Evolutionary conservation across 1,140 invertebrate species (phyloP).

Genomic region (Aporrectodea caliginosa): DNA sequence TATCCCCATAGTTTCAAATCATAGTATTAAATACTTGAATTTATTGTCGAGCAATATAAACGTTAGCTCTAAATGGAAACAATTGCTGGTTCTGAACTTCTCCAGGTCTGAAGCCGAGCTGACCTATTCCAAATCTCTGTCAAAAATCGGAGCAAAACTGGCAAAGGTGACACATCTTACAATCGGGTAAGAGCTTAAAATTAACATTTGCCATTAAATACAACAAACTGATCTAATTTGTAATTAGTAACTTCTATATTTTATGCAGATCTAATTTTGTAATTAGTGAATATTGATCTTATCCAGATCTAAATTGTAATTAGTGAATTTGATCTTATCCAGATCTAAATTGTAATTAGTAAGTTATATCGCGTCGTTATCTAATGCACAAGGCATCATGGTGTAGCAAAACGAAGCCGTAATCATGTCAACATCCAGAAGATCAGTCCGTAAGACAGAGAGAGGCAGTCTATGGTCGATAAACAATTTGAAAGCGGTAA

Average conservation of each 20-base stretch:
- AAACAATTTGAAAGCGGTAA: too few relatives aligned
- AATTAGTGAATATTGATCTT: background rate
- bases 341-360: too few relatives aligned
- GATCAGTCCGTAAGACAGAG: too few relatives aligned
- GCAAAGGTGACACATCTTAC: conserved; percentile 71
- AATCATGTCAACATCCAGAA: too few relatives aligned
- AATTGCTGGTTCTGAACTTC: conserved; percentile 41
- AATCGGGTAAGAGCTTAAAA: conserved; percentile 60
- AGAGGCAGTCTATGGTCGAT: too few relatives aligned
- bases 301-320: background rate
- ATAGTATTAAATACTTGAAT: background rate
- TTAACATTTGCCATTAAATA: background rate
- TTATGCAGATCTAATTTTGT: background rate
- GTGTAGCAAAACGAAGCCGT: too few relatives aligned
- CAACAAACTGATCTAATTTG: background rate
- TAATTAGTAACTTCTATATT: too few relatives aligned
- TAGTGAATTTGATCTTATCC: background rate
- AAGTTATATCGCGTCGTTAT: too few relatives aligned
- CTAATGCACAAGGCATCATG: too few relatives aligned
- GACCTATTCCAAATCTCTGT: conserved; percentile 81
- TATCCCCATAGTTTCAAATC: background rate
- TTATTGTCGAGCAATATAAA: background rate
- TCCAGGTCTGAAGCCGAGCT: conserved; percentile 81
- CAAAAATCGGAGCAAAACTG: conserved; percentile 79
- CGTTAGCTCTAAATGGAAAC: background rate